Base-by-base conservation (phyloP, 1,140 invertebrate species). In the Camponotus floridanus region DNA sequence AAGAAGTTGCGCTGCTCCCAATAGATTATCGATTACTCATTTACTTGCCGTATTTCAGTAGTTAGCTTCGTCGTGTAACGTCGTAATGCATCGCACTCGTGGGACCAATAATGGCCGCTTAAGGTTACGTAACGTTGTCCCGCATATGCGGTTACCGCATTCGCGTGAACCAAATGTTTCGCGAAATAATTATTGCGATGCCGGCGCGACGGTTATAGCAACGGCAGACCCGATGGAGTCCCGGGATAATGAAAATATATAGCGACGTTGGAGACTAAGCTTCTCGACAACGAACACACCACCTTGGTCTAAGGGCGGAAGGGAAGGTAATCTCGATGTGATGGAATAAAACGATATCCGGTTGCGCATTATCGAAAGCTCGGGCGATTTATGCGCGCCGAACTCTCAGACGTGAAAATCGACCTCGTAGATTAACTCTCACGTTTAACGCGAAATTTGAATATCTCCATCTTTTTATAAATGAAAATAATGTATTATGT, bases 11-110 rank as follows among this genome's bases (percentile, higher is more conserved):
- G 21, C n/a, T 33, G 59, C 18, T 89, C 78, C 87, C 87, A 79
- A 89, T 76, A 88, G 88, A 89, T 89, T 89, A 89, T 89, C 76
- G 88, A 89, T 89, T 89, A 89, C 80, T 89, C 85, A 86, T 89
- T 89, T 89, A 83, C 78, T 84, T 78, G 21, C 33, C 48, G 59
- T 74, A 85, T 76, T 87, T 87, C 48, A 39, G 67, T 78, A 86
- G 73, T 68, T 89, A 80, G 80, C 74, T 80, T 90, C 88, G 73
- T 90, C 80, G 86, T 55, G 39, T n/a, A 15, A n/a, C 36, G 13
- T 68, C 48, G 48, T 85, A 80, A 89, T 78, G 76, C 79, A 90
- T 90, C 31, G 42, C 57, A 57, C 89, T 64, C 74, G 1, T 11
- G 68, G 74, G 89, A 74, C 64, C 70, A 90, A 85, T 90, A 90